These are phyloP conservation scores for Acrocyrtus sp. DNA, from an alignment of 2,888 invertebrate species.

Conservation along the genomic window DNA sequence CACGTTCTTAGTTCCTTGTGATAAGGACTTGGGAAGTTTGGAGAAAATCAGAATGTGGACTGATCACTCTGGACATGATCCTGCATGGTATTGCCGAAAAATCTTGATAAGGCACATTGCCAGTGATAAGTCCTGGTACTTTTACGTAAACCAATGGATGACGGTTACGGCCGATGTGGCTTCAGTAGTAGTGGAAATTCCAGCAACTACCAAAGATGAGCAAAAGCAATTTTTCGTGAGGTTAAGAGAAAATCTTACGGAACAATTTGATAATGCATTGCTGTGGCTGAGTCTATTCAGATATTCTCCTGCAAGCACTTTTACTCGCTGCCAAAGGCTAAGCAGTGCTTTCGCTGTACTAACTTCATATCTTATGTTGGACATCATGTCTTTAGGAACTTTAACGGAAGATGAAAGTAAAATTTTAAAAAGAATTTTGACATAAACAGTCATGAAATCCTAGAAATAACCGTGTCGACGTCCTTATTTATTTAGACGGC, in stretches of 20 bases:
- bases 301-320: conserved; percentile 64
- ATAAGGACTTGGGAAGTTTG: conserved; percentile 49
- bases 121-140: conserved; percentile 30
- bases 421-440: background rate
- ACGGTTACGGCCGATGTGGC: conserved; percentile 35
- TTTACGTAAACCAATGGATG: conserved; percentile 52
- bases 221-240: conserved; percentile 20
- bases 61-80: conserved; percentile 51
- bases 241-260: conserved; percentile 55
- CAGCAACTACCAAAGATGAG: conserved; percentile 14
- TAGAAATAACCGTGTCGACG: background rate
- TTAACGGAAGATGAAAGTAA: conserved; percentile 40
- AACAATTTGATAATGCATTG: conserved; percentile 63
- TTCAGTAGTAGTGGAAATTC: conserved; percentile 31
- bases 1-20: conserved; percentile 51
- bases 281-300: conserved; percentile 65
- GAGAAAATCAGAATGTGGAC: conserved; percentile 58
- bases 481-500: conserved; percentile 17
- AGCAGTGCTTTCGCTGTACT: conserved; percentile 65
- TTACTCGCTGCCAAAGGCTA: conserved; percentile 65
- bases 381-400: conserved; percentile 65
- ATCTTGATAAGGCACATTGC: conserved; percentile 43
- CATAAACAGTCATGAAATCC: background rate
- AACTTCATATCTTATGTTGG: conserved; percentile 64
- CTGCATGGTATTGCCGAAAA: conserved; percentile 55